phyloP scores from a whole-genome alignment of 1,140 invertebrate species.

The Agrilus planipennis region DNA sequence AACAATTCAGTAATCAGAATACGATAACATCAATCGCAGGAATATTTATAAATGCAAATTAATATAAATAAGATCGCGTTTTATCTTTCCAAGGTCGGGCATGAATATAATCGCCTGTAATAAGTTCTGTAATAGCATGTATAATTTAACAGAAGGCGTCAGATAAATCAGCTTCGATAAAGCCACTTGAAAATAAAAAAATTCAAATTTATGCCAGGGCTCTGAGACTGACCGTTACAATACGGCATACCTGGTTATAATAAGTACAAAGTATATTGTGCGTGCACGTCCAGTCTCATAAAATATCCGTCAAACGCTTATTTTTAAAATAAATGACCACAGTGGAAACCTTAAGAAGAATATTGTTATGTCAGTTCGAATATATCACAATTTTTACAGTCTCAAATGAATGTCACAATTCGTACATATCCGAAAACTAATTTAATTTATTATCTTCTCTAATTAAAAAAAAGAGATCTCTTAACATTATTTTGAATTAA shows the following conservation, averaged over 20 bases:
- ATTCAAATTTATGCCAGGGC: constrained; percentile 24
- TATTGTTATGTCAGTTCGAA: neutral
- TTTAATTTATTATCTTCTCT: constrained; percentile 1
- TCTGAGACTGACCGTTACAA: neutral
- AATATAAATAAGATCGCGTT: constrained; percentile 19
- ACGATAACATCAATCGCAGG: constrained; percentile 8
- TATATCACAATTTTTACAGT: neutral
- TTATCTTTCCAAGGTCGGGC: constrained; percentile 16
- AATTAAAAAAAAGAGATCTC: neutral
- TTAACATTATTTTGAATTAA: constrained; percentile 1
- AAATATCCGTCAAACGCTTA: neutral
- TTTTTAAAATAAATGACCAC: neutral
- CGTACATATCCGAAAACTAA: neutral
- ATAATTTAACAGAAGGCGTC: constrained; percentile 19
- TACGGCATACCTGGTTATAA: neutral
- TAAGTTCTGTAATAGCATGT: constrained; percentile 19
- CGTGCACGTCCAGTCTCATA: neutral
- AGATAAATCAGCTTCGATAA: constrained; percentile 13
- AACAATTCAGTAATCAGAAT: constrained; percentile 5
- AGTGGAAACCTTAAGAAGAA: too few species aligned
- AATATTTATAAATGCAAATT: constrained; percentile 20
- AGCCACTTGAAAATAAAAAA: constrained; percentile 25
- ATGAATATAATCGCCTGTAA: constrained; percentile 19
- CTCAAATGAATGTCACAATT: neutral
- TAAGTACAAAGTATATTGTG: neutral